phyloP scores from a whole-genome alignment of 2,888 invertebrate genomes.

The Platycnemis pennipes region DNA sequence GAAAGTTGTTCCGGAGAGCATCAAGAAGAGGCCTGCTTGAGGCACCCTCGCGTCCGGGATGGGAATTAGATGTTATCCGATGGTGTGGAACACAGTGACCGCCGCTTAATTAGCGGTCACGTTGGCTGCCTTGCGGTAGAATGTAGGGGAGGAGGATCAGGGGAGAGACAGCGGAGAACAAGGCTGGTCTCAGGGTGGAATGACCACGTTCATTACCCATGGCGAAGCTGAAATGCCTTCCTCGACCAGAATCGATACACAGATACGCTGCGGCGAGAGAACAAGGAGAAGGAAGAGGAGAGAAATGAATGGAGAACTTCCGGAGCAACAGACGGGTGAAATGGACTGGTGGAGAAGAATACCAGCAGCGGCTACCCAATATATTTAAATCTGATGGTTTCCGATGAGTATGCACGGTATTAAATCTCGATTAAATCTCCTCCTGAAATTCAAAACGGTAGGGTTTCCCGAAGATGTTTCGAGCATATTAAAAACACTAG shows the following conservation, averaged over 20 bases:
- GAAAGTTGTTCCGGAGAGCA: neutral
- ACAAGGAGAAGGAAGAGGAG: neutral
- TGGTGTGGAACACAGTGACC: conserved; percentile 53
- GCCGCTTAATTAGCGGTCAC: conserved; percentile 52
- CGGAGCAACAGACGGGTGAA: neutral
- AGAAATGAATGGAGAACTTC: neutral
- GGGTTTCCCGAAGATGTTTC: too few species aligned
- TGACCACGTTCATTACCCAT: conserved; percentile 54
- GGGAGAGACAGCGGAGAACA: neutral
- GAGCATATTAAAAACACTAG: too few species aligned
- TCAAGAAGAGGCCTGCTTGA: conserved; percentile 26
- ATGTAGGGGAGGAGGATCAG: neutral
- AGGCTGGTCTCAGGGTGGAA: too few species aligned
- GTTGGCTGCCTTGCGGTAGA: neutral
- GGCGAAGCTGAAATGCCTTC: conserved; percentile 49
- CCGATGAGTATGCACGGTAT: neutral
- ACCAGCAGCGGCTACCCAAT: too few species aligned
- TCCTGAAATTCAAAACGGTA: too few species aligned
- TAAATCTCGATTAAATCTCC: neutral
- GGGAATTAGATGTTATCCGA: conserved; percentile 61
- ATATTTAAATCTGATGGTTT: neutral
- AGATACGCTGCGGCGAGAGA: neutral
- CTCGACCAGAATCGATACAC: conserved; percentile 61
- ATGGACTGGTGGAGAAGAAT: neutral
- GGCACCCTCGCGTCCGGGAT: conserved; percentile 24